phyloP scores from a whole-genome alignment of 1,140 invertebrate species.

The Lepidurus couesii region DNA sequence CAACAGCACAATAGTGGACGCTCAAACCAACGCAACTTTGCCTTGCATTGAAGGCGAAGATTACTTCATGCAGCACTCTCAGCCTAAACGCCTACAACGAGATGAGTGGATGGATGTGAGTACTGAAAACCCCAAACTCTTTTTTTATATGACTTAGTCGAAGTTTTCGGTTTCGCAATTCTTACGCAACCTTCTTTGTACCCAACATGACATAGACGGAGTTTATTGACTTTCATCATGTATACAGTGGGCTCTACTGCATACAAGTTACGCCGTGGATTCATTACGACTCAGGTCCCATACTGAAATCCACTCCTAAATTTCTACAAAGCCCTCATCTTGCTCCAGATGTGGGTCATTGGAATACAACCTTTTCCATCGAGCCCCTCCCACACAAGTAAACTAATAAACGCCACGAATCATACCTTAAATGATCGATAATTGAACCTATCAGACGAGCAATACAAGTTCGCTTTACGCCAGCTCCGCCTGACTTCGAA shows the following conservation, averaged over 20 bases:
- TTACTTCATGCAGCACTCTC: not conserved
- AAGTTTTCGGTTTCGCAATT: not conserved
- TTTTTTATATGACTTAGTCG: not conserved
- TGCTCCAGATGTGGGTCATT: conserved; percentile 16
- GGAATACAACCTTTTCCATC: conserved; percentile 1
- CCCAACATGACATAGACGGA: not conserved
- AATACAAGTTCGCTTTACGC: conserved; percentile 1
- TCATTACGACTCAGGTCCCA: not conserved
- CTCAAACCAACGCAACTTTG: not conserved
- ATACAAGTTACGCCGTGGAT: not conserved
- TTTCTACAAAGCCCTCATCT: not conserved
- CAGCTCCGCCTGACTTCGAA: conserved; percentile 1
- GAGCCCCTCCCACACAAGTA: not conserved
- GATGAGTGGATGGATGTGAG: not conserved
- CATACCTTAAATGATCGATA: not conserved
- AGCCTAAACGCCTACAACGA: not conserved
- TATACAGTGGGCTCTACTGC: not conserved
- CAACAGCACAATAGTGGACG: not conserved
- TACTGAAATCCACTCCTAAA: not conserved
- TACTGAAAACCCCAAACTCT: not conserved
- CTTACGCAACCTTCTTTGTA: not conserved
- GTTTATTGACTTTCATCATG: not conserved
- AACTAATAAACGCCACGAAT: not conserved
- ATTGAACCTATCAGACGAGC: not conserved
- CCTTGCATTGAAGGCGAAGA: not conserved